These are phyloP conservation scores for Chaenogobius annularis DNA, from an alignment of 2,113 vertebrate species.

Conservation along the genomic window DNA sequence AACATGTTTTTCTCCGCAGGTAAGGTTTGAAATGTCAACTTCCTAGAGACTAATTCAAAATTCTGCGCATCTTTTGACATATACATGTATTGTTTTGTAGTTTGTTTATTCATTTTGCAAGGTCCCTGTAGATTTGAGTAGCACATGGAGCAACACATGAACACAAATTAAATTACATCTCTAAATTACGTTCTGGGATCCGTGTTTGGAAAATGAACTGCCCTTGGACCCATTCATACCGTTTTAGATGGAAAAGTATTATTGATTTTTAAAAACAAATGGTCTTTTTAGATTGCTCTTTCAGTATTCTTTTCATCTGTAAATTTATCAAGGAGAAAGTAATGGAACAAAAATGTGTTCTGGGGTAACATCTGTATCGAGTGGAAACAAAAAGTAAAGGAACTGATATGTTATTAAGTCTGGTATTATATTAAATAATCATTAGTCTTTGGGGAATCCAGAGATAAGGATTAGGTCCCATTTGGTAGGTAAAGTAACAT, in stretches of 20 bases:
- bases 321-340: background rate
- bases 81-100: background rate
- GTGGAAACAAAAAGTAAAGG: too few species aligned
- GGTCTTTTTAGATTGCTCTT: background rate
- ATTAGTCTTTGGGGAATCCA: background rate
- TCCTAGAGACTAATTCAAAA: background rate
- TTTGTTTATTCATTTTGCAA: slow-evolving; percentile 4
- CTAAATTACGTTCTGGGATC: background rate
- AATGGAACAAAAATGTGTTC: background rate
- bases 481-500: too few species aligned
- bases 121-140: background rate
- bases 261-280: background rate
- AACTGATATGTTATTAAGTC: background rate
- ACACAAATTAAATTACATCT: background rate
- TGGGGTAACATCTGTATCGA: background rate
- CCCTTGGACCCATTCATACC: background rate
- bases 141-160: background rate
- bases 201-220: background rate
- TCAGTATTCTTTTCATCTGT: background rate
- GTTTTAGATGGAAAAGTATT: background rate
- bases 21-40: slow-evolving; percentile 44
- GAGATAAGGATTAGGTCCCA: background rate
- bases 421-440: background rate
- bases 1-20: slow-evolving; percentile 94
- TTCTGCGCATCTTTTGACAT: background rate